Evolutionary conservation across 2,888 invertebrate genomes (phyloP), one percentile per base, ranked within the genome.

Genomic region (Lasioglossum villosulum): DNA sequence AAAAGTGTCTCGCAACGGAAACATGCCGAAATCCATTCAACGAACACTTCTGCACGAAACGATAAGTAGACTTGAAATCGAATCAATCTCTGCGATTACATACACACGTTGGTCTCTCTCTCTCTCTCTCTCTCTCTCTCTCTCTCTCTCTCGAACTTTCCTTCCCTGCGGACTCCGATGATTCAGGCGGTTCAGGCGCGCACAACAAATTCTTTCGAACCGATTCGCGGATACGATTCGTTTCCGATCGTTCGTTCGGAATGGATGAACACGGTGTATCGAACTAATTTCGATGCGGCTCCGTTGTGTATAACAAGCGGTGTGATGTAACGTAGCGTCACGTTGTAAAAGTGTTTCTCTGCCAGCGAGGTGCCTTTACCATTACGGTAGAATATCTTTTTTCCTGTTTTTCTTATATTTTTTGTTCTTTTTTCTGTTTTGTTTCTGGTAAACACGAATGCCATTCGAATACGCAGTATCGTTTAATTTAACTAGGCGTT

Each of bases 401-500:
- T 34, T 19, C 19, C 30, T 34, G 30, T 10, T 10, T 19, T 66
- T 23, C 23, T 23, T 66, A 30, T 34, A 23, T 37, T 19, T 66
- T 59, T 4, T n/a, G 6, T 23, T 56, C 52, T 56, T 27, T 59
- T 19, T 27, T 27, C n/a, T n/a, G n/a, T 34, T 34, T 34, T 45
- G 16, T 45, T 45, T 70, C 88, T 87, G 82, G 87, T 87, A 91
- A 89, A 89, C 82, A 89, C 80, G 86, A 88, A 87, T 80, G 87
- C 86, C 87, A 86, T 86, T 86, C 72, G 75, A 90, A 89, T 87
- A 88, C 85, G 86, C 83, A 88, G 81, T 87, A 88, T 91, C 85
- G 87, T 93, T 93, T 90, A 92, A 92, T 92, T 91, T 90, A 93
- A 92, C 92, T 93, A 93, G 91, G 88, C 89, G 89, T 90, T 94